These are phyloP conservation scores for Beaufortia kweichowensis DNA, from an alignment of 2,113 vertebrate genomes.

Conservation along the genomic window DNA sequence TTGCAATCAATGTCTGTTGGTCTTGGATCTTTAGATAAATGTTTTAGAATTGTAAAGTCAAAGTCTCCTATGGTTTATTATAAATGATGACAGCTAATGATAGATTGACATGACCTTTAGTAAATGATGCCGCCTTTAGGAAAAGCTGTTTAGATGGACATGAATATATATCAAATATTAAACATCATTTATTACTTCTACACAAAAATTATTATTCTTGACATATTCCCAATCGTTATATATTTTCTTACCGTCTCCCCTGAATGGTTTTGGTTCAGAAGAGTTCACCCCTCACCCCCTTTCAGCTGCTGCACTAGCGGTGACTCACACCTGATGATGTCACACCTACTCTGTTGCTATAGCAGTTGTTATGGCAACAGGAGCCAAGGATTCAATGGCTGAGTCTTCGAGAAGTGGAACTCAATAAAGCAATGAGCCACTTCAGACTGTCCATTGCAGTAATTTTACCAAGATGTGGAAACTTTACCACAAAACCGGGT, in stretches of 20 bases:
- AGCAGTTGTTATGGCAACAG: conserved; percentile 66
- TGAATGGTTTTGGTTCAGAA: conserved; percentile 44
- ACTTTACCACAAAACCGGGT: no score
- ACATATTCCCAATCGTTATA: neutral
- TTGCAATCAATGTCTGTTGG: neutral
- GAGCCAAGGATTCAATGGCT: conserved; percentile 50
- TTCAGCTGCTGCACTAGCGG: conserved; percentile 10
- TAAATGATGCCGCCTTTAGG: neutral
- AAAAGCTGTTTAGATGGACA: no score
- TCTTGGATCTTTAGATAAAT: neutral
- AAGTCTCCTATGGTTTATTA: neutral
- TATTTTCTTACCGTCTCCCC: neutral
- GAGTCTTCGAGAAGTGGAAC: conserved; percentile 45
- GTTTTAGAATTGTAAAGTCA: neutral
- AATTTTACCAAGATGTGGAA: no score
- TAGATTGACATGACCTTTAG: neutral
- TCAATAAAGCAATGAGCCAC: conserved; percentile 11
- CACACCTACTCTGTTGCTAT: conserved; percentile 67
- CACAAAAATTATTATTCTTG: neutral
- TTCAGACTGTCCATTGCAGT: neutral
- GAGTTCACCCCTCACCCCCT: conserved; percentile 33
- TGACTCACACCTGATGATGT: conserved; percentile 72
- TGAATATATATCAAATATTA: no score
- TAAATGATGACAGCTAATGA: neutral
- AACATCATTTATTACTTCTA: neutral